Evolutionary conservation across 2,113 vertebrate genomes (phyloP), one percentile per base, ranked within the genome.

Genomic region (Xenus cinereus): DNA sequence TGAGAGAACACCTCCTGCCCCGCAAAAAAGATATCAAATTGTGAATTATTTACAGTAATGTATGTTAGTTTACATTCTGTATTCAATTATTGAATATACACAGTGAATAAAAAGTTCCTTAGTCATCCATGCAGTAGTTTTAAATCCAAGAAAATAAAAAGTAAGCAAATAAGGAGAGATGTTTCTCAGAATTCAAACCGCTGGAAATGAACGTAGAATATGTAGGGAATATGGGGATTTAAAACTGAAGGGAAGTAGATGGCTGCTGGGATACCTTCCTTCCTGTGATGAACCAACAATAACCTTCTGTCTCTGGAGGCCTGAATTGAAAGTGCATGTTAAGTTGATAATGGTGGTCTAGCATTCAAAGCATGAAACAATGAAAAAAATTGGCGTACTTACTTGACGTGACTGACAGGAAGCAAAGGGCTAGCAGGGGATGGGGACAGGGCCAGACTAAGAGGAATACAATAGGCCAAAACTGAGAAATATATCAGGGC

Each of bases 1-100:
- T 63, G 41, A 30, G 46, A 26, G 14, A 26, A 3, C 2, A 3
- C 4, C 23, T 4, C 11, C 3, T 4, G 1, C 8, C 10, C 7
- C 1, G 20, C 30, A 23, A 57, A n/a, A 30, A 35, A 24, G 6
- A 18, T 15, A 43, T 12, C 1, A 56, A 73, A 59, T 45, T 33
- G 2, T 35, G 26, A 54, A 59, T 35, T 8, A 41, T 53, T 63
- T 53, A 32, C 4, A 54, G 4, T 27, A 59, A 57, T 4, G 7
- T n/a, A 57, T 3, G 6, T n/a, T 77, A 24, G 9, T 37, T 80
- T 84, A n/a, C 4, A 46, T 64, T 73, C 77, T 77, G 5, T 46
- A 51, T 30, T 45, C 30, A 59, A 33, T 59, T 59, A 56, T 32
- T 57, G 10, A 64, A 67, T 64, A 69, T 32, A 11, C 1, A n/a